Percentiles rank a stretch among this genome's conserved stretches.
These are phyloP conservation scores for Sandelia bainsii DNA, from an alignment of 2,797 vertebrate species.

Conservation along the genomic window DNA sequence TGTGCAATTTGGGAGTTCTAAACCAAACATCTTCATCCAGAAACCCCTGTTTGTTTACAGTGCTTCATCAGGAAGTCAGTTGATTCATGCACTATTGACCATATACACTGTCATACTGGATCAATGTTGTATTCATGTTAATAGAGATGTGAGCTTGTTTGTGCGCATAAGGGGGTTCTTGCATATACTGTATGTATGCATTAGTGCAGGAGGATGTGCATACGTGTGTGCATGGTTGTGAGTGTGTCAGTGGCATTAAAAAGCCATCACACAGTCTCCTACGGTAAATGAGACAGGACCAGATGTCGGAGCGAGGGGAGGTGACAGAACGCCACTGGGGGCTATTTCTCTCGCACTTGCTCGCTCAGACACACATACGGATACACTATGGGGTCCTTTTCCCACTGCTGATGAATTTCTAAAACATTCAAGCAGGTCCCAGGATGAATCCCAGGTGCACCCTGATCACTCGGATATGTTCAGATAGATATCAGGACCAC, in stretches of 20 bases:
- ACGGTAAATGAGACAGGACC: slow-evolving; percentile 85
- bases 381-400: slow-evolving; percentile 50
- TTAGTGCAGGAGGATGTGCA: slow-evolving; percentile 30
- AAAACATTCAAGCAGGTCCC: slow-evolving; percentile 59
- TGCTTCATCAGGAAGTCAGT: slow-evolving; percentile 53
- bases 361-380: slow-evolving; percentile 10
- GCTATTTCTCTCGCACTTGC: slow-evolving; percentile 52
- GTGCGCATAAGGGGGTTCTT: slow-evolving; percentile 16
- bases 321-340: slow-evolving; percentile 76
- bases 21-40: slow-evolving; percentile 86
- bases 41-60: slow-evolving; percentile 58
- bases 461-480: slow-evolving; percentile 36
- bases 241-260: slow-evolving; percentile 82
- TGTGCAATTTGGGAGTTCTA: slow-evolving; percentile 42
- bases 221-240: slow-evolving; percentile 19
- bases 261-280: slow-evolving; percentile 85
- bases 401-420: slow-evolving; percentile 61
- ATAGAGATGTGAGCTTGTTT: slow-evolving; percentile 37
- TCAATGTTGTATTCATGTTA: slow-evolving; percentile 68
- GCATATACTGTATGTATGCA: slow-evolving; percentile 30
- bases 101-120: slow-evolving; percentile 58
- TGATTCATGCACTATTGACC: slow-evolving; percentile 78
- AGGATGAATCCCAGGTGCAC: slow-evolving; percentile 65
- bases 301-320: slow-evolving; percentile 85
- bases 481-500: slow-evolving; percentile 46